Conservation (phyloP, 2,113 vertebrate species). For the Alethe castanea region DNA sequence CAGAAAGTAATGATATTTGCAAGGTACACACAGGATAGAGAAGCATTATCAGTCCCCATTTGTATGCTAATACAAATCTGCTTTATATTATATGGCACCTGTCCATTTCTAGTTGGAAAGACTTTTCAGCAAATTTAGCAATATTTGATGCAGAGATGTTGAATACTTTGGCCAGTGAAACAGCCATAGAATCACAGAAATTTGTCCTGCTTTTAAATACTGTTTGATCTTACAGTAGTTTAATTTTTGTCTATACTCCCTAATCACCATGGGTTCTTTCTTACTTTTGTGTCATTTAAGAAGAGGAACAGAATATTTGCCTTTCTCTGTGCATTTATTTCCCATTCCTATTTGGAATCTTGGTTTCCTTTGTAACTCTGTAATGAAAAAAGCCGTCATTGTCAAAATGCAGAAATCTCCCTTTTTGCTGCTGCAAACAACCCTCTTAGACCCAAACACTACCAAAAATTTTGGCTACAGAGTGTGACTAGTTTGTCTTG, state of each 20-base stretch:
- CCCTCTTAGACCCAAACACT: neutral
- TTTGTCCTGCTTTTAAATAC: neutral
- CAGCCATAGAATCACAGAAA: neutral
- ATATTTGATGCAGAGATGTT: neutral
- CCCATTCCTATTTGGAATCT: neutral
- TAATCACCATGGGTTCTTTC: neutral
- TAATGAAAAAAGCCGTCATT: neutral
- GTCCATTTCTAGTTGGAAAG: neutral
- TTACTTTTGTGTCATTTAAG: neutral
- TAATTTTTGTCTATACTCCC: neutral
- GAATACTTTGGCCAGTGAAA: neutral
- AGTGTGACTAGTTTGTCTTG: neutral
- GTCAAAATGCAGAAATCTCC: neutral
- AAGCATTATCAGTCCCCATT: neutral
- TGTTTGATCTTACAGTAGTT: neutral
- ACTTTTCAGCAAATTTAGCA: neutral
- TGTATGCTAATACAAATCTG: neutral
- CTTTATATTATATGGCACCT: neutral
- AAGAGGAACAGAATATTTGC: neutral
- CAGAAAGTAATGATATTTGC: neutral
- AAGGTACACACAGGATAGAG: neutral
- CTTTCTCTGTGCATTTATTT: neutral
- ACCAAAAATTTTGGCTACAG: conserved; percentile 1
- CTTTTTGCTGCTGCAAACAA: neutral
- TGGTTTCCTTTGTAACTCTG: neutral